These are phyloP conservation scores for Etheostoma nigrum DNA, from an alignment of 2,797 vertebrate genomes.

Conservation along the genomic window DNA sequence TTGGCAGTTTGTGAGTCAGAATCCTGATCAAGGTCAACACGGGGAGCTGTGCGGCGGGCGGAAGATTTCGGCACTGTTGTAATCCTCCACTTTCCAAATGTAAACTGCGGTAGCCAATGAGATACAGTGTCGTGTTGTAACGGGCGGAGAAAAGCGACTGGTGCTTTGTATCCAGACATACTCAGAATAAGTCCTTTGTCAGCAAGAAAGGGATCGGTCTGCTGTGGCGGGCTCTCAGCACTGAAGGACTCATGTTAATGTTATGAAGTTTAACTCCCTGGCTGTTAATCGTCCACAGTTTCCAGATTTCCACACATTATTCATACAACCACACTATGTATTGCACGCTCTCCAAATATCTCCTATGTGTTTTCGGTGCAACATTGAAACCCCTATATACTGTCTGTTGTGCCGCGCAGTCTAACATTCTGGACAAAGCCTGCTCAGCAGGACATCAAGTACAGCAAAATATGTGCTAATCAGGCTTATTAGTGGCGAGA, in stretches of 20 bases:
- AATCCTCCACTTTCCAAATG: conserved; percentile 51
- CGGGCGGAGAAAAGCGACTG: conserved; percentile 57
- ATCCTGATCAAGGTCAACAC: conserved; percentile 80
- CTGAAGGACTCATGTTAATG: conserved; percentile 22
- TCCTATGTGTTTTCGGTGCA: background rate
- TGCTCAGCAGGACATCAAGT: conserved; percentile 10
- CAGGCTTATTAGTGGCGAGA: conserved; percentile 27
- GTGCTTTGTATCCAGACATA: conserved; percentile 59
- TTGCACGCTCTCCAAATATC: background rate
- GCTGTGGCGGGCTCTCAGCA: conserved; percentile 44
- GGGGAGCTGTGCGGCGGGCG: conserved; percentile 50
- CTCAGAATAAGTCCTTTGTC: conserved; percentile 67
- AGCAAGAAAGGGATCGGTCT: conserved; percentile 60
- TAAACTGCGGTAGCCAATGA: conserved; percentile 25
- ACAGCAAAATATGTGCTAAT: conserved; percentile 40
- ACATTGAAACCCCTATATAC: background rate
- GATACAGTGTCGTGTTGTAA: conserved; percentile 63
- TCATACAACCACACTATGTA: background rate
- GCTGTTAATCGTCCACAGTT: background rate
- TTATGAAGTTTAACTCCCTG: conserved; percentile 25
- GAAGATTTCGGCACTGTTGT: conserved; percentile 55
- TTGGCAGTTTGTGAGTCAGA: conserved; percentile 79
- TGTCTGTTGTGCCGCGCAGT: background rate
- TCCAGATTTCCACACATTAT: background rate
- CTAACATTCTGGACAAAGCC: conserved; percentile 1